Evolutionary conservation across 2,888 invertebrate species (phyloP), one percentile per base, ranked within the genome.

Genomic region (Drosophila mercatorum): DNA sequence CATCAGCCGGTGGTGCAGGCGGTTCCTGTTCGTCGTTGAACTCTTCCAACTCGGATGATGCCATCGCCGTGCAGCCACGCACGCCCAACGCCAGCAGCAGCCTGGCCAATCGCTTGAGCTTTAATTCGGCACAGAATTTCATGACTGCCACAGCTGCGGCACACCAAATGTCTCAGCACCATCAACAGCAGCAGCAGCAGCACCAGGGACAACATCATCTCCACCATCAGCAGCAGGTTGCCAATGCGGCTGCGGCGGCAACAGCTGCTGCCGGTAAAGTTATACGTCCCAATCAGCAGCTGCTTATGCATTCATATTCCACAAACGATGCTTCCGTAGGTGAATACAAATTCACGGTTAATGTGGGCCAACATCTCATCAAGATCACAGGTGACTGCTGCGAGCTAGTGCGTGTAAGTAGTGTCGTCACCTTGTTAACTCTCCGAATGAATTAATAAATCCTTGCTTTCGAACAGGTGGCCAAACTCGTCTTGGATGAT

Each of bases 281-380:
- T 83, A 82, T 92, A 81, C 91, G 92, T 66, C 90, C 91, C 65
- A 92, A 91, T 90, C 91, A 92, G 62, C 92, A 92, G 90, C 85
- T 91, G 80, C 93, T 97, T 75, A 94, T 96, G 87, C 96, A 97
- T 93, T 96, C 96, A 93, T 95, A 95, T 92, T 96, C 96, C 89
- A 96, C 96, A 87, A 96, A 96, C 93, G 97, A 97, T 93, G 96
- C 96, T 85, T 96, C 95, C 84, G 94, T 97, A 91, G 96, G 96
- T 91, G 97, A 97, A 94, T 97, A 96, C 93, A 97, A 96, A 93
- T 97, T 97, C 93, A 97, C 97, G 78, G 97, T 97, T 80, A 95
- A 95, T 88, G 95, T 97, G 90, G 97, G 97, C 79, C 95, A 95
- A 92, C 96, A 96, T 93, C 95, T 96, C 90, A 94, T 98, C 89